Percentiles rank a stretch among this genome's conserved stretches.
These are phyloP conservation scores for Poecilia picta DNA, from an alignment of 2,797 vertebrate genomes.

Conservation along the genomic window DNA sequence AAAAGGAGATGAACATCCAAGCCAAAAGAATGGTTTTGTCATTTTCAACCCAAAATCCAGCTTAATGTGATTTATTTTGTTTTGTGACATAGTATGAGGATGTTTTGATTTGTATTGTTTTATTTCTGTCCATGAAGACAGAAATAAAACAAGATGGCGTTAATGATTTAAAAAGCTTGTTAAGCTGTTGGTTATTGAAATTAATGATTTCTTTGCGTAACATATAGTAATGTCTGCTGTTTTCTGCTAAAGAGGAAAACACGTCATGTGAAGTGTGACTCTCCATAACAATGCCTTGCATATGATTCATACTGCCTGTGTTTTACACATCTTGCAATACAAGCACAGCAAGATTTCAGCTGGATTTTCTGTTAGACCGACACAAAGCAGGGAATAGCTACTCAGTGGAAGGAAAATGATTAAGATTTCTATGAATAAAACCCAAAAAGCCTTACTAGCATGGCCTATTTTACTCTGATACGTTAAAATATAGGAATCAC, in stretches of 20 bases:
- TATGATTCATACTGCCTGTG: neutral
- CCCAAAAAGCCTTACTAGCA: no score
- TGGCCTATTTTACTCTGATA: neutral
- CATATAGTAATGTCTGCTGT: neutral
- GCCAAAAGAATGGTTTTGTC: neutral
- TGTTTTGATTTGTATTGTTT: neutral
- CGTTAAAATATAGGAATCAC: neutral
- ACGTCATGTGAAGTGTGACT: neutral
- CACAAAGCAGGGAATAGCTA: neutral
- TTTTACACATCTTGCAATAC: neutral
- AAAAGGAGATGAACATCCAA: neutral
- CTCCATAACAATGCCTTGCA: neutral
- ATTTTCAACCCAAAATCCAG: neutral
- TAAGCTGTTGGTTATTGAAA: neutral
- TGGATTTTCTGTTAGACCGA: neutral
- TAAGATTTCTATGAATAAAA: neutral
- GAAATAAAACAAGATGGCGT: neutral
- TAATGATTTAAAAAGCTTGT: neutral
- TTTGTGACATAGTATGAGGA: neutral
- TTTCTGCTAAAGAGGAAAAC: constrained; percentile 16
- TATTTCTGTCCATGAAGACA: constrained; percentile 9
- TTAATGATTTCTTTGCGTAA: constrained; percentile 3
- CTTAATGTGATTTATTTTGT: neutral
- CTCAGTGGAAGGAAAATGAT: neutral
- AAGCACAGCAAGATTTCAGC: neutral